Evolutionary conservation across 2,797 vertebrate species (phyloP).

Genomic region (Discoglossus pictus): DNA sequence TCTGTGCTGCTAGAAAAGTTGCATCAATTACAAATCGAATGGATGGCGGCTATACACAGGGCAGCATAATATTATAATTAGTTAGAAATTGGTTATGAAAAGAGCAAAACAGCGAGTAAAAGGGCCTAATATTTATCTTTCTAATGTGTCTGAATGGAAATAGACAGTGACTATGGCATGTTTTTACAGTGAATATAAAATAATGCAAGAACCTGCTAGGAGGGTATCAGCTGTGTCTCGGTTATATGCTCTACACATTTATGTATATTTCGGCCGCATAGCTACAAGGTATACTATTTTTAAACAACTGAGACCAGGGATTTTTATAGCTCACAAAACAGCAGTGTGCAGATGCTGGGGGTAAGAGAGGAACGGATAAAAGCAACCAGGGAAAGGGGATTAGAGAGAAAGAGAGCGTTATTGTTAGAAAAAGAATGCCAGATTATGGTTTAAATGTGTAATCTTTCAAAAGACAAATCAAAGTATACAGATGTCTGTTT

Average conservation of each 20-base stretch:
- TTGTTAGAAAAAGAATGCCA: no score
- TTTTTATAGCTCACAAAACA: constrained; percentile 33
- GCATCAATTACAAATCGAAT: no score
- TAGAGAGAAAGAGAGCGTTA: constrained; percentile 7
- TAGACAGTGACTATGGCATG: not conserved
- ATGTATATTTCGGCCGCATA: constrained; percentile 19
- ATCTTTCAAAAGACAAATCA: no score
- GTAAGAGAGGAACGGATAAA: constrained; percentile 11
- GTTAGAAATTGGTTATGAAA: no score
- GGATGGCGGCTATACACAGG: no score
- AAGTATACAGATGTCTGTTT: no score
- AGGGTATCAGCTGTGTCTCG: constrained; percentile 9
- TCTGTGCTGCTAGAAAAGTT: no score
- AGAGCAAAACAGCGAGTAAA: no score
- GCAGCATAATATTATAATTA: no score
- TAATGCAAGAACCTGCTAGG: not conserved
- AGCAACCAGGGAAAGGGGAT: not conserved
- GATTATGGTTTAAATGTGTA: no score
- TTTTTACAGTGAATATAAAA: not conserved
- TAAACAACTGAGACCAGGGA: constrained; percentile 20
- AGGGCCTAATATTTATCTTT: no score
- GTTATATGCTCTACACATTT: constrained; percentile 33
- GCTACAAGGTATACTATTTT: constrained; percentile 38
- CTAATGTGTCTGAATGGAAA: not conserved
- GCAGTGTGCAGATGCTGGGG: constrained; percentile 1